phyloP scores from a whole-genome alignment of 2,113 vertebrate species.

The Alethe castanea region DNA sequence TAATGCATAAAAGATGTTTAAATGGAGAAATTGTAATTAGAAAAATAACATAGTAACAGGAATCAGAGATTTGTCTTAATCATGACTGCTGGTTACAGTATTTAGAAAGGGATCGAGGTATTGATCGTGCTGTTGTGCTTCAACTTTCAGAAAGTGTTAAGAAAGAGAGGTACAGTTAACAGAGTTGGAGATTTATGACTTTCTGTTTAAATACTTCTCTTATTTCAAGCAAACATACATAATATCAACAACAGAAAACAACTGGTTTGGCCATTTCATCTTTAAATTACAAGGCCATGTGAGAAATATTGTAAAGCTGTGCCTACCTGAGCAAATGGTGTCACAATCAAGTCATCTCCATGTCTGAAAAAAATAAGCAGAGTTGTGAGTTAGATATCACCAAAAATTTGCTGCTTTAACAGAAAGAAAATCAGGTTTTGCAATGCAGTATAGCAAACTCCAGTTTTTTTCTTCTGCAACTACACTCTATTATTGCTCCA shows the following conservation, averaged over 20 bases:
- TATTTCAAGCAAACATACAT: neutral
- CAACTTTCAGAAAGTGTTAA: neutral
- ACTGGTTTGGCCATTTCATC: neutral
- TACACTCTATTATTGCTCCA: neutral
- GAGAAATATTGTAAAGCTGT: neutral
- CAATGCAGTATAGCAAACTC: neutral
- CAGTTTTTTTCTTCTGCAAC: conserved; percentile 1
- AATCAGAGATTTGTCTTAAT: neutral
- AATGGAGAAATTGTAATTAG: neutral
- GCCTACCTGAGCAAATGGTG: conserved; percentile 98
- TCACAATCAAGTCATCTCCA: conserved; percentile 99
- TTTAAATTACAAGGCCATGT: neutral
- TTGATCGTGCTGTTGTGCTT: neutral
- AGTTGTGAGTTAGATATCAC: conserved; percentile 6
- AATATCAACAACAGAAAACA: neutral
- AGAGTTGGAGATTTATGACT: neutral
- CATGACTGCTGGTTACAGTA: neutral
- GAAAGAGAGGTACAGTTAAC: neutral
- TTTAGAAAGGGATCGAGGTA: neutral
- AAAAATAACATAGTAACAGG: neutral
- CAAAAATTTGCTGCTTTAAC: neutral
- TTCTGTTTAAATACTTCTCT: neutral
- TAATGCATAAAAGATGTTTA: neutral
- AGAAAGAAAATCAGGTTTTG: neutral
- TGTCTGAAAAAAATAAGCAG: conserved; percentile 86